Percentiles rank a stretch among this genome's conserved stretches.
Evolutionary conservation across 2,113 vertebrate species (phyloP).

Genomic region (Boulengerochromis microlepis): DNA sequence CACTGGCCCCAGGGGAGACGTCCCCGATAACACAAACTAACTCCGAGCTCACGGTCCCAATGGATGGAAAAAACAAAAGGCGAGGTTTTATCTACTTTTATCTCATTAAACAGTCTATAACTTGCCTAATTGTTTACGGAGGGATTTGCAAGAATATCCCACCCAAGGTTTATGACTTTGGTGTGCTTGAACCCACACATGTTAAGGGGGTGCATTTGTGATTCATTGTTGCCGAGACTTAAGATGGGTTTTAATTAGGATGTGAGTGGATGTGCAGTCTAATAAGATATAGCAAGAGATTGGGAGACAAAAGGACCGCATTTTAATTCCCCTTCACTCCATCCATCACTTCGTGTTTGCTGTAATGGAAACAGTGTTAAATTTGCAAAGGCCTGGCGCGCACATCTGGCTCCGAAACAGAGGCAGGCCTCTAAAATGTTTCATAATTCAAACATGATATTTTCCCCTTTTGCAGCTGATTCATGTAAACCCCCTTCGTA

Average conservation of each 20-base stretch:
- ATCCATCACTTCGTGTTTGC: background rate
- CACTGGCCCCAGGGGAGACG: constrained; percentile 36
- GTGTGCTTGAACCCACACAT: constrained; percentile 3
- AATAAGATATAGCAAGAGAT: constrained; percentile 57
- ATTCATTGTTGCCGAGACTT: constrained; percentile 48
- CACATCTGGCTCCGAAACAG: background rate
- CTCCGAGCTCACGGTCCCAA: constrained; percentile 38
- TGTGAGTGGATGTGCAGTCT: constrained; percentile 34
- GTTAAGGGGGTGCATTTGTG: constrained; percentile 11
- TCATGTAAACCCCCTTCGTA: background rate
- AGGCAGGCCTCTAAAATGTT: background rate
- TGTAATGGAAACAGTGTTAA: constrained; percentile 3
- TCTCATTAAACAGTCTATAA: constrained; percentile 74
- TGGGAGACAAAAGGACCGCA: constrained; percentile 39
- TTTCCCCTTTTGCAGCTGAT: constrained; percentile 22
- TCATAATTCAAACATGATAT: constrained; percentile 34
- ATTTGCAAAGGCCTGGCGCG: background rate
- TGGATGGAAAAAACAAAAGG: constrained; percentile 61
- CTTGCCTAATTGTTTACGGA: constrained; percentile 72
- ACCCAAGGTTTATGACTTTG: constrained; percentile 48
- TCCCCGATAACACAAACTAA: constrained; percentile 58
- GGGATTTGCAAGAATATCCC: constrained; percentile 64
- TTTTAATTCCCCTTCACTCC: constrained; percentile 12
- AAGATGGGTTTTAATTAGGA: constrained; percentile 61
- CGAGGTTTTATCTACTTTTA: constrained; percentile 64